Evolutionary conservation across 2,797 vertebrate species (phyloP).

Genomic region (Siniperca scherzeri): DNA sequence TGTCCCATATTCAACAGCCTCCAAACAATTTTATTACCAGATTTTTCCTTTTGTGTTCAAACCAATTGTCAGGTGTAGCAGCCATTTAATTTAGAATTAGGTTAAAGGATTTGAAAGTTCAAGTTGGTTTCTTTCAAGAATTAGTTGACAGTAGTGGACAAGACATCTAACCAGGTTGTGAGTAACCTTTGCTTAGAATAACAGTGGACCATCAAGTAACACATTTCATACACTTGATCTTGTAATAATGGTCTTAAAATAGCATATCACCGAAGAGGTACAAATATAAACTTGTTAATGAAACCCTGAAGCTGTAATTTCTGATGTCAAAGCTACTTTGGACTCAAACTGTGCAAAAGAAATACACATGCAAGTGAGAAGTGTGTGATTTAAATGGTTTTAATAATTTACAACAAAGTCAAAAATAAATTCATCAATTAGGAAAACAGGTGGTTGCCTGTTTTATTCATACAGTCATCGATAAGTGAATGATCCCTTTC

Average conservation of each 20-base stretch:
- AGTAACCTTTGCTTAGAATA: neutral
- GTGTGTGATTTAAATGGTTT: conserved; percentile 49
- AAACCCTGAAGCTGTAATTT: neutral
- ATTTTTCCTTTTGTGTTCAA: neutral
- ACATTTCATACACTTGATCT: neutral
- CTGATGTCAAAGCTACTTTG: neutral
- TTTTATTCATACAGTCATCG: conserved; percentile 59
- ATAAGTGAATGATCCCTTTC: conserved; percentile 42
- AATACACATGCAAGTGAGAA: neutral
- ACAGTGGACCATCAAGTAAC: neutral
- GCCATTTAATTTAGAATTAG: neutral
- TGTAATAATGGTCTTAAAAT: neutral
- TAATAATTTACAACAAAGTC: conserved; percentile 71
- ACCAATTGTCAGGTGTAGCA: neutral
- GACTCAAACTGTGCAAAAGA: neutral
- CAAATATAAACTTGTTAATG: neutral
- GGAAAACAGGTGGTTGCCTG: conserved; percentile 72
- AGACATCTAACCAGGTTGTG: neutral
- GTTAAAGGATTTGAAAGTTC: neutral
- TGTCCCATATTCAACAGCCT: neutral
- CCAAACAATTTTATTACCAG: neutral
- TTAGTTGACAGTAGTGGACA: neutral
- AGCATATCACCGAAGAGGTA: neutral
- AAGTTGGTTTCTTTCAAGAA: neutral
- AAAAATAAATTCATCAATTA: conserved; percentile 57